A percentile compares a stretch with the other conserved stretches of the same genome.
Evolutionary conservation across 2,797 vertebrate species (phyloP).

Genomic region (Sebastes minor): DNA sequence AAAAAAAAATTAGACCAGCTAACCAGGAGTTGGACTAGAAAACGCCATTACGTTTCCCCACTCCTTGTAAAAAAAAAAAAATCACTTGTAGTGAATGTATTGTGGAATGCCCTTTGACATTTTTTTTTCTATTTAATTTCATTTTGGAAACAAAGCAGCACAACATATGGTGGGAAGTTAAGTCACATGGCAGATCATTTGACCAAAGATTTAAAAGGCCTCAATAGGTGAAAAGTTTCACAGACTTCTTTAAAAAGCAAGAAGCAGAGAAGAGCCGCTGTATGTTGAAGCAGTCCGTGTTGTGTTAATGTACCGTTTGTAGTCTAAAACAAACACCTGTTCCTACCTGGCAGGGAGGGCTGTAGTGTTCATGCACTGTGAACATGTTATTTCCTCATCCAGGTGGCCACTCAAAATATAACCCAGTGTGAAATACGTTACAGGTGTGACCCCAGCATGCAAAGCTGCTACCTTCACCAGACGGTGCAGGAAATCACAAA

Average conservation of each 20-base stretch:
- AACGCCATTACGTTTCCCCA: conserved; percentile 64
- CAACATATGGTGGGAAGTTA: conserved; percentile 4
- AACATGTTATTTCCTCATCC: conserved; percentile 80
- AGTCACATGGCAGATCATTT: not conserved
- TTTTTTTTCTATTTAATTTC: conserved; percentile 40
- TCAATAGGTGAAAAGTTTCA: not conserved
- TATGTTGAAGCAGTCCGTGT: not conserved
- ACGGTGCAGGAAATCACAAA: conserved; percentile 71
- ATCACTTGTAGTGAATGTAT: conserved; percentile 55
- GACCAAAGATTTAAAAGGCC: too few relatives aligned
- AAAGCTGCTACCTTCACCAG: conserved; percentile 72
- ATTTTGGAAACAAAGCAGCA: conserved; percentile 21
- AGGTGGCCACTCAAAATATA: conserved; percentile 78
- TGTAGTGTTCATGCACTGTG: conserved; percentile 69
- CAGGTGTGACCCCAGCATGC: conserved; percentile 80
- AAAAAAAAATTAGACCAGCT: conserved; percentile 70
- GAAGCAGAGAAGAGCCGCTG: not conserved
- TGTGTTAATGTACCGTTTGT: conserved; percentile 30
- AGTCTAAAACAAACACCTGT: conserved; percentile 69
- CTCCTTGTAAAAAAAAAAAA: conserved; percentile 22
- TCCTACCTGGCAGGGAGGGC: conserved; percentile 67
- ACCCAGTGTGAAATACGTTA: conserved; percentile 77
- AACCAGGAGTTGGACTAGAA: conserved; percentile 68
- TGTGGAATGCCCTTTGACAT: conserved; percentile 63
- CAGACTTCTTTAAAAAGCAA: not conserved